These are phyloP conservation scores for Macroramphosus scolopax DNA, from an alignment of 2,797 vertebrate genomes.

Conservation along the genomic window DNA sequence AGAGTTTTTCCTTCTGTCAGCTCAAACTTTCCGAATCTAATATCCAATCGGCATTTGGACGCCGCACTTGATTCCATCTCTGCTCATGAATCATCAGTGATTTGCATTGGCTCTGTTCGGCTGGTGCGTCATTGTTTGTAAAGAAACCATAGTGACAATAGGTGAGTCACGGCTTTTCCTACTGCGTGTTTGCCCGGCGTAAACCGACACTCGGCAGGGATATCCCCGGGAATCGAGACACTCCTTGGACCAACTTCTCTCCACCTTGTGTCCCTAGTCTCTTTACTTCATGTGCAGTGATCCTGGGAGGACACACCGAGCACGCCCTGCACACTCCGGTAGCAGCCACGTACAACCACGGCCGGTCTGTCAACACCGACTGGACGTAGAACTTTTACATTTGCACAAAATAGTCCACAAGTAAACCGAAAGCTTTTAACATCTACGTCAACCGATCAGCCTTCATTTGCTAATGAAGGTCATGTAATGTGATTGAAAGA, in stretches of 20 bases:
- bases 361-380: neutral
- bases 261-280: constrained; percentile 41
- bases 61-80: constrained; percentile 14
- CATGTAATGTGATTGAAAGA: too few relatives aligned
- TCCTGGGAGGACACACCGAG: constrained; percentile 33
- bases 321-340: constrained; percentile 43
- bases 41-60: constrained; percentile 32
- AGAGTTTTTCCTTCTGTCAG: constrained; percentile 5
- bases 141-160: constrained; percentile 31
- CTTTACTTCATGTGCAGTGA: constrained; percentile 44
- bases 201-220: constrained; percentile 49
- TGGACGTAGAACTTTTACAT: too few relatives aligned
- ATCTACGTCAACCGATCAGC: too few relatives aligned
- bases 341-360: neutral
- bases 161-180: constrained; percentile 43
- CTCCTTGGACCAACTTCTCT: constrained; percentile 65
- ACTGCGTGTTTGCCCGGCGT: constrained; percentile 57
- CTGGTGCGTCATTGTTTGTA: constrained; percentile 47
- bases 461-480: too few relatives aligned
- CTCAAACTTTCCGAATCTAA: neutral
- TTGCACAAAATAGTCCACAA: too few relatives aligned
- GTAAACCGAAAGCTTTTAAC: too few relatives aligned
- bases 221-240: constrained; percentile 56
- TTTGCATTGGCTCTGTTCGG: constrained; percentile 36
- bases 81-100: constrained; percentile 25